Base-by-base conservation (phyloP, 2,888 invertebrate genomes). In the Stenurella melanura region DNA sequence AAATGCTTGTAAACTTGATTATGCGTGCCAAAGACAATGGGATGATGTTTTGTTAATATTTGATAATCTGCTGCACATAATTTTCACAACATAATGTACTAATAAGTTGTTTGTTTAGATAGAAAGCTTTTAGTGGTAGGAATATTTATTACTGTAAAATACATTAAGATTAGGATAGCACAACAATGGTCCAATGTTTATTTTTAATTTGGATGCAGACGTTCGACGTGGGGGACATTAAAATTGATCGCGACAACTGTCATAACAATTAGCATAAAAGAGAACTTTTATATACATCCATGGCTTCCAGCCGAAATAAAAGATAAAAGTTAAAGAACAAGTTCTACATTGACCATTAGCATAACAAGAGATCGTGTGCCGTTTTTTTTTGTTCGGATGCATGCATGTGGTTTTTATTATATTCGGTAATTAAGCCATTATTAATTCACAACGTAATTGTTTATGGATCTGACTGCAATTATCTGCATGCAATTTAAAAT, bases 291-390 rank as follows among this genome's bases (percentile, higher is more conserved):
- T 30, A n/a, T 30, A 61, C 61, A n/a, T 30, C 15, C 21, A 61
- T 38, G 18, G 42, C 64, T 64, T 42, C 42, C 18, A 64, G 42
- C 19, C 42, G 12, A 42, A 38, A 63, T 63, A 15, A 64, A 64
- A 42, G 42, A 64, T 50, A 18, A 19, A 64, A 19, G 26, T 64
- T 2, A 18, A 64, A 30, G 64, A 64, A 64, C 64, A 50, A 64
- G 42, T 64, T 64, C 64, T 42, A n/a, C 42, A 21, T 15, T 42
- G 63, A 42, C 42, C 7, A 64, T 64, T 64, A 19, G 42, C 64
- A 64, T 64, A 64, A 64, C 42, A 42, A 64, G 64, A 64, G 42
- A 42, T 42, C 64, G 64, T 42, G 64, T 64, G 64, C 64, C 42
- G 64, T 42, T 64, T 64, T 26, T 61, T 61, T 64, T 42, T 38